phyloP scores from a whole-genome alignment of 2,888 invertebrate genomes.

The Heliconius ismenius region DNA sequence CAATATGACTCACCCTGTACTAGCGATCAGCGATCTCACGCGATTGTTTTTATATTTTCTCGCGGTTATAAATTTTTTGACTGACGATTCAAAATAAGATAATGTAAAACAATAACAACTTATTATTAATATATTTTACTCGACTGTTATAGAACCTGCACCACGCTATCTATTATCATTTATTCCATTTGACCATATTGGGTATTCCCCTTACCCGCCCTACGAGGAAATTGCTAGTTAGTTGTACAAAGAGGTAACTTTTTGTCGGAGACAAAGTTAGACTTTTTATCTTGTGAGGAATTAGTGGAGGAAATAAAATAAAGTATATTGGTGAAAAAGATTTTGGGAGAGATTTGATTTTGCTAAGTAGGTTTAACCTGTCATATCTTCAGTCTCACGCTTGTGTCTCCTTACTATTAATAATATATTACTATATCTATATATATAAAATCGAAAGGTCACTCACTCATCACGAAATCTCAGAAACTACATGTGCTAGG shows the following conservation, averaged over 20 bases:
- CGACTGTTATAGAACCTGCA: neutral
- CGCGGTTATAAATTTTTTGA: too few relatives aligned
- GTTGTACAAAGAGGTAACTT: conserved; percentile 34
- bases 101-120: too few relatives aligned
- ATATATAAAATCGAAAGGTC: too few relatives aligned
- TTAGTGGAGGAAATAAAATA: conserved; percentile 18
- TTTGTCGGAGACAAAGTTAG: conserved; percentile 21
- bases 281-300: conserved; percentile 14
- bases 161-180: neutral
- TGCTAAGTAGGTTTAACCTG: neutral
- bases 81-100: too few relatives aligned
- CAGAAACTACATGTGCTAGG: too few relatives aligned
- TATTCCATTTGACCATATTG: conserved; percentile 6
- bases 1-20: too few relatives aligned
- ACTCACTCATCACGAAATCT: too few relatives aligned
- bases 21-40: too few relatives aligned
- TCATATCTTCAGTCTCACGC: too few relatives aligned
- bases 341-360: neutral
- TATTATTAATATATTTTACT: neutral
- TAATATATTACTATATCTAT: too few relatives aligned
- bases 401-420: too few relatives aligned
- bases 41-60: too few relatives aligned
- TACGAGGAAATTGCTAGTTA: conserved; percentile 44
- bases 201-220: conserved; percentile 37
- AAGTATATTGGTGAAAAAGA: conserved; percentile 4